Base-by-base conservation (phyloP, 2,113 vertebrate species). In the Casuarius casuarius region DNA sequence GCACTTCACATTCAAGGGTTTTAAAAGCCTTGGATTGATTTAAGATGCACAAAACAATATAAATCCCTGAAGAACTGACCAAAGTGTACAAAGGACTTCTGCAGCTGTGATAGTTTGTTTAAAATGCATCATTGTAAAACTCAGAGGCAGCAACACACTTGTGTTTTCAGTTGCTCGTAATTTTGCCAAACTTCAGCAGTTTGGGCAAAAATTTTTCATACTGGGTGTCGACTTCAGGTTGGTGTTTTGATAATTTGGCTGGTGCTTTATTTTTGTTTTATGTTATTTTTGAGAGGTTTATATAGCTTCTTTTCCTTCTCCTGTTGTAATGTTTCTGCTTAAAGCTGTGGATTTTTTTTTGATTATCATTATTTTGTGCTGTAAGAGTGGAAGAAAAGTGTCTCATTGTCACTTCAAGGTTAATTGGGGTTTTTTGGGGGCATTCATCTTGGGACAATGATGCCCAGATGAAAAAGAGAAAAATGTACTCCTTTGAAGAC, bases 341-440 rank as follows among this genome's bases (percentile, higher is more conserved):
- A 77, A 77, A 78, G 21, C 20, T 84, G 22, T 56, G 10, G 7
- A 7, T 59, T 46, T 19, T 72, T 74, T 61, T 12, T 58, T 28
- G 56, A 20, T 14, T 65, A 10, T 56, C 79, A 29, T 44, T 68
- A 25, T 75, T 94, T 88, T 68, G 35, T 80, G 35, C 15, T 62
- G 21, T 38, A 85, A 80, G 26, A 94, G 58, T 14, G 12, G 12
- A 94, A 90, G 19, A 13, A 87, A 85, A 72, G 63, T 2, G 13
- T 96, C 83, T 90, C 73, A 42, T 72, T 92, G 48, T 78, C 51
- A 83, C 67, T 80, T 89, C 63, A 68, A 95, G 71, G 89, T 96
- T 92, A 95, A 96, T 81, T 95, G 51, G 28, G 72, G 40, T 94
- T 82, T 73, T 94, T 48, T 94, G 84, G n/a, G 46, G 63, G 26